Conservation (phyloP, 1,140 invertebrate species). For the Brachystomella parvula region DNA sequence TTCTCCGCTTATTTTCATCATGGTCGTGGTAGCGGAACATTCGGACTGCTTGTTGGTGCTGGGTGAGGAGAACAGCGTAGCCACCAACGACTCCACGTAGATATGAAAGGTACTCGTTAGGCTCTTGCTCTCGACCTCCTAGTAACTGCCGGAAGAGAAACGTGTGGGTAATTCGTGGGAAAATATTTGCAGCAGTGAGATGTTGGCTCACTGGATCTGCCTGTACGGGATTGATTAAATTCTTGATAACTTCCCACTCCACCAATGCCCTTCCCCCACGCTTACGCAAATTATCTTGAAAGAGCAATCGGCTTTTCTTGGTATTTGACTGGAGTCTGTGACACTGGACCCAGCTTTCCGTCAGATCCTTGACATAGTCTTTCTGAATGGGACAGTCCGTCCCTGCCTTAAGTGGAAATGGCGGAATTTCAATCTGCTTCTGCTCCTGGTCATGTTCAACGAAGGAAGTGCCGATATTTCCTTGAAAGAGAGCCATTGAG, state of each 20-base stretch:
- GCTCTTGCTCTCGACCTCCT: background rate
- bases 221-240: background rate
- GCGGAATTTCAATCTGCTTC: too few species aligned
- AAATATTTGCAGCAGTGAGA: background rate
- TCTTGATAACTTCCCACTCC: slow-evolving; percentile 7
- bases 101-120: background rate
- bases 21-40: background rate
- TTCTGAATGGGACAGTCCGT: slow-evolving; percentile 11
- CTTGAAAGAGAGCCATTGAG: background rate
- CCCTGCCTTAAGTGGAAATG: slow-evolving; percentile 3
- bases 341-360: slow-evolving; percentile 15
- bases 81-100: slow-evolving; percentile 12
- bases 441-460: slow-evolving; percentile 2
- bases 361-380: slow-evolving; percentile 9
- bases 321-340: background rate
- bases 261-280: background rate
- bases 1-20: background rate
- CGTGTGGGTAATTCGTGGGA: slow-evolving; percentile 12
- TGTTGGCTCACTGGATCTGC: background rate
- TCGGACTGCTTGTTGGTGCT: slow-evolving; percentile 11
- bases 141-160: background rate
- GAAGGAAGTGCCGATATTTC: background rate
- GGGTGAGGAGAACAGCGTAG: slow-evolving; percentile 15
- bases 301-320: background rate
- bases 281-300: background rate